These are phyloP conservation scores for Corbicula japonica DNA, from an alignment of 2,888 invertebrate species.

Conservation along the genomic window DNA sequence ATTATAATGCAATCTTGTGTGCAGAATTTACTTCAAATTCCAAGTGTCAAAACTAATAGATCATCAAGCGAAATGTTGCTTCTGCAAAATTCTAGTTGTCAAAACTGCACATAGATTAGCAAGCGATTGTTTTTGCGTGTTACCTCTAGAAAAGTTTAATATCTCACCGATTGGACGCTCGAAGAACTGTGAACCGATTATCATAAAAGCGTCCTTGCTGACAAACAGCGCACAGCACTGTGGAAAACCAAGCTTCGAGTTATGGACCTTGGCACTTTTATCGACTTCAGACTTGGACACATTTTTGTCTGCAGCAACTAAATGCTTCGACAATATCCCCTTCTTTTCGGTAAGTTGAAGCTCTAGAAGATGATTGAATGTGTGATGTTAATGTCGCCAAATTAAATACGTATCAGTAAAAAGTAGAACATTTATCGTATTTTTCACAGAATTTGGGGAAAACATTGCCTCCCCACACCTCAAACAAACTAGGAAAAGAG, in stretches of 20 bases:
- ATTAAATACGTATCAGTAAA: no score
- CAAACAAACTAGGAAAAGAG: no score
- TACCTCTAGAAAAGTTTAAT: neutral
- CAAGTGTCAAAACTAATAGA: no score
- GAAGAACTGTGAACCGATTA: slow-evolving; percentile 63
- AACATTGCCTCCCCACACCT: no score
- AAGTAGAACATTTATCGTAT: no score
- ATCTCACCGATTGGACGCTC: slow-evolving; percentile 56
- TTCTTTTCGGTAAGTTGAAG: slow-evolving; percentile 40
- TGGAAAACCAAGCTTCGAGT: slow-evolving; percentile 60
- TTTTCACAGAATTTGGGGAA: no score
- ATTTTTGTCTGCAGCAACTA: slow-evolving; percentile 39
- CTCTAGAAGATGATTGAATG: slow-evolving; percentile 30
- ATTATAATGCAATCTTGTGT: no score
- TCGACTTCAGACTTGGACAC: slow-evolving; percentile 59
- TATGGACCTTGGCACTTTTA: slow-evolving; percentile 51
- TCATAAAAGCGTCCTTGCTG: slow-evolving; percentile 51
- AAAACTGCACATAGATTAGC: no score
- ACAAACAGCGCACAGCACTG: slow-evolving; percentile 62
- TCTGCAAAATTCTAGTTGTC: no score
- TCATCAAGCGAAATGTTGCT: no score
- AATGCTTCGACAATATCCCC: slow-evolving; percentile 46
- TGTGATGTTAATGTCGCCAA: neutral
- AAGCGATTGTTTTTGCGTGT: no score
- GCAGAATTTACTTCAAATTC: no score